Percentiles rank a stretch among this genome's conserved stretches.
Conservation (phyloP, 2,113 vertebrate genomes). For the Trichechus manatus region DNA sequence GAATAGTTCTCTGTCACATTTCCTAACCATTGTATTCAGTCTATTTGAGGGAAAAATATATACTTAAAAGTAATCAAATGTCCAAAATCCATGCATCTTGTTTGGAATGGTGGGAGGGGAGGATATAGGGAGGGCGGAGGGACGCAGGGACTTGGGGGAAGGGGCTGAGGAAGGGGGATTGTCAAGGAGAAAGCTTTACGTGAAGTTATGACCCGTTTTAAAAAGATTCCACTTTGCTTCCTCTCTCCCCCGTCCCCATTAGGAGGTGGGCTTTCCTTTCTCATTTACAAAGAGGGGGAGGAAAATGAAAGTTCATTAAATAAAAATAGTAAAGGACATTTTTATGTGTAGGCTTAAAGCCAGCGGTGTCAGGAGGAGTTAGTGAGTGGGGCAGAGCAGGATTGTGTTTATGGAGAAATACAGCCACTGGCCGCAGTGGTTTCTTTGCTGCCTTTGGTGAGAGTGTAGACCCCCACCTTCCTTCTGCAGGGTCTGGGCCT, state of each 20-base stretch:
- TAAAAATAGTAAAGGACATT: conserved; percentile 58
- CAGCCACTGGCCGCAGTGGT: neutral
- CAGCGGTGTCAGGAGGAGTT: conserved; percentile 66
- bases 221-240: conserved; percentile 67
- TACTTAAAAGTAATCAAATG: conserved; percentile 87
- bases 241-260: conserved; percentile 46
- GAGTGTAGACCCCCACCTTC: neutral
- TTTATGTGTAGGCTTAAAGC: conserved; percentile 68
- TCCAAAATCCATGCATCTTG: conserved; percentile 81
- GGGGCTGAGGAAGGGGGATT: neutral
- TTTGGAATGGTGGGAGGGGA: conserved; percentile 63
- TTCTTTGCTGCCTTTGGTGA: neutral
- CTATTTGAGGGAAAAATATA: conserved; percentile 92
- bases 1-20: conserved; percentile 99
- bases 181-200: conserved; percentile 45
- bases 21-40: conserved; percentile 96
- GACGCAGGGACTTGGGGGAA: neutral
- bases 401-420: conserved; percentile 40
- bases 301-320: conserved; percentile 64
- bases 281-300: conserved; percentile 76
- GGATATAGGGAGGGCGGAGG: neutral
- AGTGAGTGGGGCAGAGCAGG: conserved; percentile 48
- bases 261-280: conserved; percentile 78
- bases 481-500: neutral
- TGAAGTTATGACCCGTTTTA: conserved; percentile 69